Percentiles rank a stretch among this genome's conserved stretches.
These are phyloP conservation scores for Eudasyphora cyanicolor DNA, from an alignment of 2,888 invertebrate species.

Conservation along the genomic window DNA sequence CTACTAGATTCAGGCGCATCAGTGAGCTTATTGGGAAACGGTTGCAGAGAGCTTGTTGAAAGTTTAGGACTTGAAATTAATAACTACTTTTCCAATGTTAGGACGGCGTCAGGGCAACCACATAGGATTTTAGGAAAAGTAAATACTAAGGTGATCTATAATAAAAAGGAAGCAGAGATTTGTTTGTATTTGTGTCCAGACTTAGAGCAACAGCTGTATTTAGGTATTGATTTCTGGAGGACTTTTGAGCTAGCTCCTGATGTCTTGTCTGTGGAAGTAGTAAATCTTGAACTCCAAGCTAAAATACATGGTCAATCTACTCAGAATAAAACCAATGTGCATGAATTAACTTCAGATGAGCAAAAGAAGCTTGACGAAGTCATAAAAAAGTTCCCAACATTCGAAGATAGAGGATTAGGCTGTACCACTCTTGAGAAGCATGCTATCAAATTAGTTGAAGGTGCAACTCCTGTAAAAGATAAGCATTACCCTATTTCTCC, in stretches of 20 bases:
- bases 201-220: no score
- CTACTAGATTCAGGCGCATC: no score
- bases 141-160: neutral
- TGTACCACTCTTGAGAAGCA: slow-evolving; percentile 27
- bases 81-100: neutral
- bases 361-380: neutral
- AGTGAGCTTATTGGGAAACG: slow-evolving; percentile 9
- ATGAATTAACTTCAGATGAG: neutral
- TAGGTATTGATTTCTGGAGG: slow-evolving; percentile 3
- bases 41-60: neutral
- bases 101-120: neutral
- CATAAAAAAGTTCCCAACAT: neutral
- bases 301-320: no score
- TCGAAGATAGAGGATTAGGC: neutral
- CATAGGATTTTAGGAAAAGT: slow-evolving; percentile 10
- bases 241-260: neutral
- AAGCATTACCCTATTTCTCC: slow-evolving; percentile 59
- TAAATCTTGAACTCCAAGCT: neutral
- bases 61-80: neutral
- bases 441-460: neutral
- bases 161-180: neutral
- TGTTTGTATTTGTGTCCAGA: no score
- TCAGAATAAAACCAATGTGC: neutral
- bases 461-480: neutral
- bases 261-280: neutral